These are phyloP conservation scores for Willowsia nigromaculata DNA, from an alignment of 2,888 invertebrate genomes.

Conservation along the genomic window DNA sequence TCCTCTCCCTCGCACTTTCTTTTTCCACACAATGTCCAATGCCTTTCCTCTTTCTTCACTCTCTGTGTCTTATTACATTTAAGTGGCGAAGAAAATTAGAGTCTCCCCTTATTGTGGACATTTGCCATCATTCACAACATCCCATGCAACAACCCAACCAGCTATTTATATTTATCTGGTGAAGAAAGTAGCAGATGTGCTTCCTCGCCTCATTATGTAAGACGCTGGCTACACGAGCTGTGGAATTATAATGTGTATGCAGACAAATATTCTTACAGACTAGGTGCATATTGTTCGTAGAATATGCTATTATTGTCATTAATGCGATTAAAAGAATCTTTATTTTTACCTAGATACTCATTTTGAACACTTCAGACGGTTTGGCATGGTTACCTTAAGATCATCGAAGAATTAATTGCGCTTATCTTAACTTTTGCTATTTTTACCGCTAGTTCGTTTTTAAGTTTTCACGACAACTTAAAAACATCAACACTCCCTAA, in stretches of 20 bases:
- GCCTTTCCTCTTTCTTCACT: slow-evolving; percentile 26
- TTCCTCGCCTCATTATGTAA: not conserved
- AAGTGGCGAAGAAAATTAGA: slow-evolving; percentile 67
- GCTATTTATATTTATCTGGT: not conserved
- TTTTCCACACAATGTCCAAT: slow-evolving; percentile 56
- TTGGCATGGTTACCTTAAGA: too few relatives aligned
- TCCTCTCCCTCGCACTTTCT: slow-evolving; percentile 60
- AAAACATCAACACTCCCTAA: too few relatives aligned
- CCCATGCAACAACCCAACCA: not conserved
- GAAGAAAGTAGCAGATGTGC: slow-evolving; percentile 3
- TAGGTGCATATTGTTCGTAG: too few relatives aligned
- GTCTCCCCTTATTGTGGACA: slow-evolving; percentile 40
- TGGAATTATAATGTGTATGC: not conserved
- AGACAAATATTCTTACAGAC: not conserved
- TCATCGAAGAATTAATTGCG: too few relatives aligned
- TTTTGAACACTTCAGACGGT: too few relatives aligned
- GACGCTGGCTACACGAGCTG: not conserved
- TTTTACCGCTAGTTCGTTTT: too few relatives aligned
- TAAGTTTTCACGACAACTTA: too few relatives aligned
- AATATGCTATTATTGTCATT: too few relatives aligned
- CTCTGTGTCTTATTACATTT: slow-evolving; percentile 49
- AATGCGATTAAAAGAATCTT: too few relatives aligned
- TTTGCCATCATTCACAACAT: slow-evolving; percentile 18
- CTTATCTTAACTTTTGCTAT: too few relatives aligned
- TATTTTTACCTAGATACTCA: too few relatives aligned